A percentile compares a stretch with the other conserved stretches of the same genome.
These are phyloP conservation scores for Beroe ovata DNA, from an alignment of 37 sponge, comb jelly and placozoan genomes.

Conservation along the genomic window DNA sequence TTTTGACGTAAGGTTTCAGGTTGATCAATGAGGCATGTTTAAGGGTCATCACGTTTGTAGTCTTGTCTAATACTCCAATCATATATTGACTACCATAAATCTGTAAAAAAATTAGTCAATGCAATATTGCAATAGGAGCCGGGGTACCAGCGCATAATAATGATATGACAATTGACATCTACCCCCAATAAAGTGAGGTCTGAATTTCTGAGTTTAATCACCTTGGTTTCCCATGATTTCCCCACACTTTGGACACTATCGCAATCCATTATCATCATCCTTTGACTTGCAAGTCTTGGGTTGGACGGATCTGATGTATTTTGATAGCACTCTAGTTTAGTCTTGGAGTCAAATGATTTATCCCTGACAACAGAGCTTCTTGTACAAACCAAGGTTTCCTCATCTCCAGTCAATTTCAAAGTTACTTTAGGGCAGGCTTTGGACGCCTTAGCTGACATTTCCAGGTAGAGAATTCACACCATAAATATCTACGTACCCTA, in stretches of 20 bases:
- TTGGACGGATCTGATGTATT: slow-evolving; percentile 44
- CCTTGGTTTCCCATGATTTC: slow-evolving; percentile 62
- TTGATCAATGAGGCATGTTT: neutral
- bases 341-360: neutral
- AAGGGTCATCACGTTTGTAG: slow-evolving; percentile 5
- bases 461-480: too few relatives aligned
- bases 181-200: too few relatives aligned
- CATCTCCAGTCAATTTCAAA: neutral
- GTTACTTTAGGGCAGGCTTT: slow-evolving; percentile 14
- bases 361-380: neutral
- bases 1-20: slow-evolving; percentile 46
- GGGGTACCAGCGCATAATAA: too few relatives aligned
- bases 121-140: too few relatives aligned
- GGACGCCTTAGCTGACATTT: slow-evolving; percentile 1
- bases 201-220: too few relatives aligned
- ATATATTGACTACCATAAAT: slow-evolving; percentile 36
- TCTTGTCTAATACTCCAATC: slow-evolving; percentile 36
- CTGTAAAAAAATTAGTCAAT: slow-evolving; percentile 4
- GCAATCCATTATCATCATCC: slow-evolving; percentile 54
- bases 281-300: slow-evolving; percentile 45
- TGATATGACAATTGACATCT: too few relatives aligned
- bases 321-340: slow-evolving; percentile 35
- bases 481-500: too few relatives aligned
- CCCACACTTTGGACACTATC: slow-evolving; percentile 53
- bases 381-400: slow-evolving; percentile 3